A percentile compares a stretch with the other conserved stretches of the same genome.
Conservation (phyloP, 2,113 vertebrate species). For the Gavialis gangeticus region DNA sequence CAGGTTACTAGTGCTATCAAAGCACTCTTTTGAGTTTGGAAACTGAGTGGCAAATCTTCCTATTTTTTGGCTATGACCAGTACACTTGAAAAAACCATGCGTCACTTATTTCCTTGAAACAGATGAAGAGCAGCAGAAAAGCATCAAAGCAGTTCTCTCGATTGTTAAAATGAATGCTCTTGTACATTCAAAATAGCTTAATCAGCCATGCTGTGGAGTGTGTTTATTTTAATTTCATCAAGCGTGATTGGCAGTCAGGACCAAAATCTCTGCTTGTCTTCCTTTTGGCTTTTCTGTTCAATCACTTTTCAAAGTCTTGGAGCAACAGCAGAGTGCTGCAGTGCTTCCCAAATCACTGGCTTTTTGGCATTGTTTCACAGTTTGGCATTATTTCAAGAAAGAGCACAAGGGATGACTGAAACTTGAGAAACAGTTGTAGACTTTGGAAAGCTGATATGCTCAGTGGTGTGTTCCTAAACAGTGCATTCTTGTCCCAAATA, state of each 20-base stretch:
- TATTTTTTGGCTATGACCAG: not conserved
- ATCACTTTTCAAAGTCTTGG: not conserved
- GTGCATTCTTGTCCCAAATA: not conserved
- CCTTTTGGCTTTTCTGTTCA: not conserved
- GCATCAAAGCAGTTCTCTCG: not conserved
- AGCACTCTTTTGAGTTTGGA: not conserved
- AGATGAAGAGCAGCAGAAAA: not conserved
- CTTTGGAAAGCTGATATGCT: not conserved
- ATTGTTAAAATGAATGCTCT: not conserved
- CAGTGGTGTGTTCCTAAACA: constrained; percentile 1
- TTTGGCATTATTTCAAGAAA: constrained; percentile 7
- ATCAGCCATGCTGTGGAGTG: not conserved
- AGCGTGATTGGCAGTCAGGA: not conserved
- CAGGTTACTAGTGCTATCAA: not conserved
- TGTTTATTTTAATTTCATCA: not conserved
- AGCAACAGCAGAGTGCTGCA: rapidly evolving
- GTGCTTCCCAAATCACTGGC: not conserved
- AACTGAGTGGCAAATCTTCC: not conserved
- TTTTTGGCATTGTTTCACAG: not conserved
- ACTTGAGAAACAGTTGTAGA: not conserved
- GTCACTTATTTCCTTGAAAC: not conserved
- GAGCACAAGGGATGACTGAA: constrained; percentile 13
- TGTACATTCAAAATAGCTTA: not conserved
- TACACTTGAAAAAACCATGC: not conserved
- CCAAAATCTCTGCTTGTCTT: not conserved